Base-by-base conservation (phyloP, 2,797 vertebrate species). In the Enteromius fasciolatus region DNA sequence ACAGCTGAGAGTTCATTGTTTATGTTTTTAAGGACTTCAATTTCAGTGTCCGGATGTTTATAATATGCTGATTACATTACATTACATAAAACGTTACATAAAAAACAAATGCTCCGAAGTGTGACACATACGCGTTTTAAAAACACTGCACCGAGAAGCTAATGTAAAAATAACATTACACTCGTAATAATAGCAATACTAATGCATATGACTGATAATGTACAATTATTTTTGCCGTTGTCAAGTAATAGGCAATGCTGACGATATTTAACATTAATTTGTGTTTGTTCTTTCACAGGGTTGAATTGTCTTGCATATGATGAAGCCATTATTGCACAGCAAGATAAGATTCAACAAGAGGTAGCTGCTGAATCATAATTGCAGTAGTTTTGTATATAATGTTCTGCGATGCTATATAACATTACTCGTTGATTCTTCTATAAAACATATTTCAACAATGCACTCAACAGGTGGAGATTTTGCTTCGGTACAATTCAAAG, bases 301-400 rank as follows among this genome's bases (percentile, higher is more conserved):
- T 95, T 96, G 78, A 98, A 97, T 91, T 97, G 96, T 90, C 93
- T 98, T 73, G 97, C 97, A 0, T 97, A 97, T 5, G 97, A 98
- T 73, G 97, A 98, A 92, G 97, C 97, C 84, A 98, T 98, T 80
- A 98, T 98, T 88, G 97, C 97, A 83, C 97, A 98, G 86, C 97
- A 98, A 90, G 97, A 98, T 90, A 94, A 96, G 88, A 98, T 98
- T 92, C 97, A 97, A 88, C 97, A 97, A 75, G 96, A 96, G 94
- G 95, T 96, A 87, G 92, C 4, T 5, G 12, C 63, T 59, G 36
- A 28, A 36, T 12, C 1, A 28, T 59, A 36, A 17, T 73, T 41
- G 63, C 18, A 4, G 9, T 23, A 2, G 78, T 78, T 39, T 5
- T 66, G 7, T 77, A 25, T 75, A 7, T 23, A 17, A n/a, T 36